A percentile compares a stretch with the other conserved stretches of the same genome.
These are phyloP conservation scores for Copidosoma floridanum DNA, from an alignment of 1,140 invertebrate genomes.

Conservation along the genomic window DNA sequence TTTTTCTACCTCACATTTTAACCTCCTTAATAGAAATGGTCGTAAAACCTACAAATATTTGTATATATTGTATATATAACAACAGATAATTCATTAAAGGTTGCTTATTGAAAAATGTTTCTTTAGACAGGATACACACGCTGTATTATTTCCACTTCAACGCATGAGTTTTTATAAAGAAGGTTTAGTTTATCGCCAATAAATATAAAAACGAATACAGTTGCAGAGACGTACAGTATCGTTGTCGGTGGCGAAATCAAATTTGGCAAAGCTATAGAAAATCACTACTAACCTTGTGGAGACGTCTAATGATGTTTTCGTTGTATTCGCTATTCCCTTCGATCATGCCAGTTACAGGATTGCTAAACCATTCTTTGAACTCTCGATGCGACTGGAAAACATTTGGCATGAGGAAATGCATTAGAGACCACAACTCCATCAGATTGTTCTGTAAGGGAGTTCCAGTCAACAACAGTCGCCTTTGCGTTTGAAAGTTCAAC, in stretches of 20 bases:
- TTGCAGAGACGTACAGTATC: slow-evolving; percentile 21
- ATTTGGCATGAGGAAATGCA: slow-evolving; percentile 99
- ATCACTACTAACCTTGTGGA: slow-evolving; percentile 82
- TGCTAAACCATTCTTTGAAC: slow-evolving; percentile 99
- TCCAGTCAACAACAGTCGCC: slow-evolving; percentile 90
- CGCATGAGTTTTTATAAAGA: slow-evolving; percentile 50
- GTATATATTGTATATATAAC: not conserved
- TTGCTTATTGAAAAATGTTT: slow-evolving; percentile 31
- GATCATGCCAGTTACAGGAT: slow-evolving; percentile 97
- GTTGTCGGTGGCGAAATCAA: slow-evolving; percentile 43
- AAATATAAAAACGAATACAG: slow-evolving; percentile 31
- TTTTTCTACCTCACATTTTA: slow-evolving; percentile 98
- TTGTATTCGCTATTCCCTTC: slow-evolving; percentile 96
- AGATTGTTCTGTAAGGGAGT: slow-evolving; percentile 98
- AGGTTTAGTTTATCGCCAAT: slow-evolving; percentile 41
- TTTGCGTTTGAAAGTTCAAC: slow-evolving; percentile 93
- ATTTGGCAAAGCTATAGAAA: slow-evolving; percentile 13
- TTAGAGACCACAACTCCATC: slow-evolving; percentile 99
- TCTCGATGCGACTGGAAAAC: slow-evolving; percentile 97
- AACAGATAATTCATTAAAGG: slow-evolving; percentile 1
- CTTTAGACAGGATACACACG: slow-evolving; percentile 50
- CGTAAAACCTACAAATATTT: slow-evolving; percentile 76
- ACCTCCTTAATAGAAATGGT: slow-evolving; percentile 91
- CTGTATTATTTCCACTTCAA: slow-evolving; percentile 34
- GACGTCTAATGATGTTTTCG: slow-evolving; percentile 86